Percentiles rank a stretch among this genome's conserved stretches.
These are phyloP conservation scores for Caretta caretta DNA, from an alignment of 2,113 vertebrate genomes.

Conservation along the genomic window DNA sequence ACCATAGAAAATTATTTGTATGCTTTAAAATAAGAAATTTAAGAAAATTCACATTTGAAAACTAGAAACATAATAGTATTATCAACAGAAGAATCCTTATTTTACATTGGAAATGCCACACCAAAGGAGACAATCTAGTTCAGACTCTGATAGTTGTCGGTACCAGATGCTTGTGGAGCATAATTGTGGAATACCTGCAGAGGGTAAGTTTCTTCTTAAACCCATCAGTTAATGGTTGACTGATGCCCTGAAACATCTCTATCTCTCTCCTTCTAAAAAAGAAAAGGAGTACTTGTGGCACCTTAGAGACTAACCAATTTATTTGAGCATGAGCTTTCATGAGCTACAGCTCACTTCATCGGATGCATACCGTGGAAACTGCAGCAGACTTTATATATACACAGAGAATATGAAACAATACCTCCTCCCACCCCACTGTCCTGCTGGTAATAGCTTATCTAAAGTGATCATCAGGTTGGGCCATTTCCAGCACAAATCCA, in stretches of 20 bases:
- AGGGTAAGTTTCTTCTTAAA: background rate
- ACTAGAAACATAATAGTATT: background rate
- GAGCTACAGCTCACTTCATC: too few relatives aligned
- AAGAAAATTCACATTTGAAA: background rate
- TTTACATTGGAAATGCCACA: background rate
- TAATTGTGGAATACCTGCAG: background rate
- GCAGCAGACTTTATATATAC: too few relatives aligned
- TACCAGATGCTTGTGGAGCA: background rate
- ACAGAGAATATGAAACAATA: too few relatives aligned
- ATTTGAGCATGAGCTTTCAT: too few relatives aligned
- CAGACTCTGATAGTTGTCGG: accelerated
- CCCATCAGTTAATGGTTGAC: background rate
- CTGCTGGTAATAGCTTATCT: too few relatives aligned
- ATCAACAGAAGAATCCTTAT: accelerated
- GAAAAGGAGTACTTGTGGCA: too few relatives aligned
- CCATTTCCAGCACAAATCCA: too few relatives aligned
- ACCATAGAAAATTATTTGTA: background rate
- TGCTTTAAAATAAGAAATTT: background rate
- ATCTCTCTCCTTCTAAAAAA: background rate
- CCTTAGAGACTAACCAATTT: too few relatives aligned
- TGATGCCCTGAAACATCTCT: background rate
- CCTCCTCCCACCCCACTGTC: too few relatives aligned
- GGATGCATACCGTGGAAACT: too few relatives aligned
- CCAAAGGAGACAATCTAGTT: background rate
- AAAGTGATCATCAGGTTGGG: too few relatives aligned